These are phyloP conservation scores for Amphiprion clarkii DNA, from an alignment of 2,797 vertebrate genomes.

Conservation along the genomic window DNA sequence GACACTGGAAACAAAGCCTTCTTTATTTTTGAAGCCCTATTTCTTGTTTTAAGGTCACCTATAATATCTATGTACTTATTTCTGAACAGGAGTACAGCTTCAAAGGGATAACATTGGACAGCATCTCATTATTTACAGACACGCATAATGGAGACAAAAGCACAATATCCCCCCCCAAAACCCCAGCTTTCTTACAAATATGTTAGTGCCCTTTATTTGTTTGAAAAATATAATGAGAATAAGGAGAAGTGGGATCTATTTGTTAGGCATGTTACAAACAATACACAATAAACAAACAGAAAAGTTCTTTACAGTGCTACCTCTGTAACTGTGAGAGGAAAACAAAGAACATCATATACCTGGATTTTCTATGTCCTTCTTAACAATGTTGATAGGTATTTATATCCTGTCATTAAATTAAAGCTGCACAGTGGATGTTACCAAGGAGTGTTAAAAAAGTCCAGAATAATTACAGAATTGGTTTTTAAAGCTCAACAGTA, in stretches of 20 bases:
- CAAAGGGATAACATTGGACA: background rate
- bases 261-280: background rate
- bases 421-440: background rate
- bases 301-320: background rate
- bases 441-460: background rate
- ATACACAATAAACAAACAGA: conserved; percentile 5
- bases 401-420: background rate
- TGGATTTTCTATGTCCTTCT: background rate
- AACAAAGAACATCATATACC: background rate
- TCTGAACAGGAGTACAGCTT: background rate
- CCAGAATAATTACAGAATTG: background rate
- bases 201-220: background rate
- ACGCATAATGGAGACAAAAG: background rate
- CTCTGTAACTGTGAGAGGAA: background rate
- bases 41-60: background rate
- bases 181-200: background rate
- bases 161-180: background rate
- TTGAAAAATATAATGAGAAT: background rate
- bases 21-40: conserved; percentile 4
- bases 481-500: background rate
- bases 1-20: background rate
- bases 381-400: conserved; percentile 1
- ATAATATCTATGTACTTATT: background rate
- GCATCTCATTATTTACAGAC: background rate
- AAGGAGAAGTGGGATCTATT: background rate